These are phyloP conservation scores for Betta splendens DNA, from an alignment of 2,797 vertebrate genomes.

Conservation along the genomic window DNA sequence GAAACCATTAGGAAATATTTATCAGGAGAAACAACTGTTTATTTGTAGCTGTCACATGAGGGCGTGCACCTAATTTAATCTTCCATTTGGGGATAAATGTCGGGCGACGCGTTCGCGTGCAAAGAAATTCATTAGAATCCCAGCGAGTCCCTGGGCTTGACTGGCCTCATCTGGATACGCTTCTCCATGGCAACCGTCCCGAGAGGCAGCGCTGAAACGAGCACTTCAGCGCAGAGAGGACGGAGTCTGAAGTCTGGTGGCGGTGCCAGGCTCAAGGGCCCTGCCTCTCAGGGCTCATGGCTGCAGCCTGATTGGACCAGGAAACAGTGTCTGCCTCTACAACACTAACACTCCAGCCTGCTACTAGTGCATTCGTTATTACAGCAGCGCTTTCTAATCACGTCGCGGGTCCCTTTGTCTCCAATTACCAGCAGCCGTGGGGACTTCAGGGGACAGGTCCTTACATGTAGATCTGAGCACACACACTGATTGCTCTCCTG, in stretches of 20 bases:
- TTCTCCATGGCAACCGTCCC: conserved; percentile 39
- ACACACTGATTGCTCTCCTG: conserved; percentile 29
- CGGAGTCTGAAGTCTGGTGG: conserved; percentile 51
- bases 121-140: conserved; percentile 15
- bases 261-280: conserved; percentile 41
- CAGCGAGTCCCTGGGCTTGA: conserved; percentile 31
- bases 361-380: conserved; percentile 18
- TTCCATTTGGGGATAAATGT: conserved; percentile 12
- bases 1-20: neutral
- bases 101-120: neutral
- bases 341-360: conserved; percentile 14
- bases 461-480: conserved; percentile 44
- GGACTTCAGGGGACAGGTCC: conserved; percentile 55
- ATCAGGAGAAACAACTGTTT: neutral
- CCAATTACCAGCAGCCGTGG: conserved; percentile 57
- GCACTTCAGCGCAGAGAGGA: conserved; percentile 8
- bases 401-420: conserved; percentile 52
- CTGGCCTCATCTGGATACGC: conserved; percentile 33
- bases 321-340: neutral
- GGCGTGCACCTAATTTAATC: neutral
- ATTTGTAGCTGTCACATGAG: neutral
- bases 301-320: conserved; percentile 53
- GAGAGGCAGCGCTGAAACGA: conserved; percentile 24
- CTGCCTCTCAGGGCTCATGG: conserved; percentile 56
- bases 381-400: conserved; percentile 49